phyloP scores from a whole-genome alignment of 1,140 invertebrate species.

The Aphis craccivora region DNA sequence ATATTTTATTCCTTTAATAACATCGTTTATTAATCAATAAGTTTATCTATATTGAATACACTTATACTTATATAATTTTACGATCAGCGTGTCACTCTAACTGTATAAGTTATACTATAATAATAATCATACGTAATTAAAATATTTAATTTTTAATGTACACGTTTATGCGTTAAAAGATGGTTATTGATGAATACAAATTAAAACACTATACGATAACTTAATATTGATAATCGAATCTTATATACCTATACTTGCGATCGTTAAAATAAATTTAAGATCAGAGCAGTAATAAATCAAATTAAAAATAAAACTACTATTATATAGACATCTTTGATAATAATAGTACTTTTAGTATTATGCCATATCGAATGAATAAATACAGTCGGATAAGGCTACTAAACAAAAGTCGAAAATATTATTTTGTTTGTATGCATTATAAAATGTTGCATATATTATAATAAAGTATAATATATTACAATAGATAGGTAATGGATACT shows the following conservation, averaged over 20 bases:
- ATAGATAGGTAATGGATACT: too few relatives aligned
- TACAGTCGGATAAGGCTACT: not conserved
- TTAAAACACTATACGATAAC: not conserved
- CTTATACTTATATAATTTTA: not conserved
- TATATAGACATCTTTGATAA: not conserved
- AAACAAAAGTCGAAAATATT: not conserved
- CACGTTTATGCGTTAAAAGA: not conserved
- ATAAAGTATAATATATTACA: too few relatives aligned
- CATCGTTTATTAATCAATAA: not conserved
- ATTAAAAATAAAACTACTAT: not conserved
- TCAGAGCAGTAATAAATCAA: not conserved
- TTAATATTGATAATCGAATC: not conserved
- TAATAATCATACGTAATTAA: not conserved
- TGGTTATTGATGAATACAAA: not conserved
- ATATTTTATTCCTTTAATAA: not conserved
- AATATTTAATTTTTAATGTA: not conserved
- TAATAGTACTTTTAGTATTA: not conserved
- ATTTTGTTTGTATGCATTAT: not conserved
- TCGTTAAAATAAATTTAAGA: not conserved
- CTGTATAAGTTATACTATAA: not conserved
- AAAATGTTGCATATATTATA: too few relatives aligned
- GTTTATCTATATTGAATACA: not conserved
- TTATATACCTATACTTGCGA: not conserved
- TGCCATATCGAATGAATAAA: not conserved
- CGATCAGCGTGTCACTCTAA: not conserved